Percentiles rank a stretch among this genome's conserved stretches.
These are phyloP conservation scores for Eucera pruinosa DNA, from an alignment of 2,888 invertebrate species.

Conservation along the genomic window DNA sequence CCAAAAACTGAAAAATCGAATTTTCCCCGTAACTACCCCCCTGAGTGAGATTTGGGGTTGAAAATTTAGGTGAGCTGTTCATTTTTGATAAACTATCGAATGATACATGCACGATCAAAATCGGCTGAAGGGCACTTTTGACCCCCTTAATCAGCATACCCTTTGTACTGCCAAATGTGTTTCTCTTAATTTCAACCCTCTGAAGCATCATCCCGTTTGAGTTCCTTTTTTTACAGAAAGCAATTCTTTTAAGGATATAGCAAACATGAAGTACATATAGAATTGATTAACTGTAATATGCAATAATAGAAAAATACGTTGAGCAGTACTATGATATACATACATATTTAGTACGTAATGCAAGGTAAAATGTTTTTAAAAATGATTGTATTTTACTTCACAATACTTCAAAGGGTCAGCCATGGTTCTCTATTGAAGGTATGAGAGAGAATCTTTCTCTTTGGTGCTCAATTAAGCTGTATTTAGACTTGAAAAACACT, in stretches of 20 bases:
- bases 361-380: neutral
- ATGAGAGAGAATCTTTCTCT: slow-evolving; percentile 67
- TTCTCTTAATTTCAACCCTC: slow-evolving; percentile 48
- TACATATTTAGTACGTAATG: slow-evolving; percentile 7
- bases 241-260: slow-evolving; percentile 3
- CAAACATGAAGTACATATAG: neutral
- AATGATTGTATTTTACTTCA: neutral
- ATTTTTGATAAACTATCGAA: no score
- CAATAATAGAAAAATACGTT: slow-evolving; percentile 26
- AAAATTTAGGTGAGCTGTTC: no score
- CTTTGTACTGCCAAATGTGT: slow-evolving; percentile 73
- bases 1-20: no score
- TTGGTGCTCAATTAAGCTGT: slow-evolving; percentile 71
- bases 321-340: neutral
- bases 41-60: no score
- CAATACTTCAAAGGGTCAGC: slow-evolving; percentile 50
- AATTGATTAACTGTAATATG: slow-evolving; percentile 21
- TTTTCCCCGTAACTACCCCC: no score
- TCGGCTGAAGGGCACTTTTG: no score
- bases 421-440: slow-evolving; percentile 30
- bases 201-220: slow-evolving; percentile 31
- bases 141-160: no score
- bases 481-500: slow-evolving; percentile 49
- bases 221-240: neutral
- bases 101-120: no score